Conservation (phyloP, 2,797 vertebrate genomes). For the Melanotaenia maccullochi region DNA sequence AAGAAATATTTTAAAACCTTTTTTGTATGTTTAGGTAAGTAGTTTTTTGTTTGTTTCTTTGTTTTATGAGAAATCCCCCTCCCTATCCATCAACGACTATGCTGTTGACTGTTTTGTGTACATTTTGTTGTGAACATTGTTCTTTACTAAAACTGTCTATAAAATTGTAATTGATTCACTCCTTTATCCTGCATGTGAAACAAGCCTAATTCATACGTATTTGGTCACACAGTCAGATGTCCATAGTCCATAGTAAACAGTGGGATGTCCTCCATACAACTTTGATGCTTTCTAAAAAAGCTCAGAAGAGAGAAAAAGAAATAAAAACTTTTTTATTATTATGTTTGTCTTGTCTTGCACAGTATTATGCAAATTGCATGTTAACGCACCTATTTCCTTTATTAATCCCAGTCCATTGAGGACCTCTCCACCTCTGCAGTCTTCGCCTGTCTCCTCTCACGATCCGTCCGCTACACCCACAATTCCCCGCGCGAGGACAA, state of each 20-base stretch:
- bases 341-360: neutral
- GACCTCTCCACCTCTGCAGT: slow-evolving; percentile 25
- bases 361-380: neutral
- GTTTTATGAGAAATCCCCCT: too few species aligned
- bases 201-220: neutral
- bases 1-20: too few species aligned
- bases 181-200: neutral
- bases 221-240: neutral
- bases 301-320: neutral
- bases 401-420: neutral
- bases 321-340: neutral
- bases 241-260: neutral
- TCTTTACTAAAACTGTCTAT: too few species aligned
- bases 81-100: too few species aligned
- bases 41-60: too few species aligned
- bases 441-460: slow-evolving; percentile 86
- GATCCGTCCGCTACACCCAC: slow-evolving; percentile 87
- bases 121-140: too few species aligned
- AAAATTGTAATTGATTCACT: neutral
- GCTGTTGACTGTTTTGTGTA: too few species aligned
- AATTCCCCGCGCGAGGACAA: slow-evolving; percentile 88
- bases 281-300: neutral
- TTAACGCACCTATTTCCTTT: neutral
- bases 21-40: too few species aligned
- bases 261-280: neutral